Evolutionary conservation across 2,113 vertebrate genomes (phyloP).

Genomic region (Oreochromis spilurus): DNA sequence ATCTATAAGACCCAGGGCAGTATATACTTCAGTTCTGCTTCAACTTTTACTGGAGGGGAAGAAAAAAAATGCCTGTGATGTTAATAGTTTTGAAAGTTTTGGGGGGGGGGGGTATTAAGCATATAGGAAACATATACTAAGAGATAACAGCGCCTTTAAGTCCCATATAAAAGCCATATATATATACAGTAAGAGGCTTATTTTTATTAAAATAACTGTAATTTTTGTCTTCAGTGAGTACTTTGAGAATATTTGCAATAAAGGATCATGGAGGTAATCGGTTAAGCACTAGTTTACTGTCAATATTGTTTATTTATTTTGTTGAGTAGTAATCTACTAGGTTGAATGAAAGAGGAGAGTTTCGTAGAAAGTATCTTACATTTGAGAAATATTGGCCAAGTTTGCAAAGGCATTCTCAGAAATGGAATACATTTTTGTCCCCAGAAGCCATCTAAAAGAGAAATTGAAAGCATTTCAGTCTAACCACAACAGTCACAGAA

Average conservation of each 20-base stretch:
- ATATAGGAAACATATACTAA: background rate
- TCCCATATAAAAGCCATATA: background rate
- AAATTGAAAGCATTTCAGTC: background rate
- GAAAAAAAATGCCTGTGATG: background rate
- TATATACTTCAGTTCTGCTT: background rate
- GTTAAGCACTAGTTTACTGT: background rate
- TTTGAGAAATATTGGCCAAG: constrained; percentile 41
- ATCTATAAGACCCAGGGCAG: background rate
- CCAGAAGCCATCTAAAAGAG: constrained; percentile 44
- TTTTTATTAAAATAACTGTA: background rate
- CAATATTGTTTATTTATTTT: background rate
- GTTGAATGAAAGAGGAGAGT: background rate
- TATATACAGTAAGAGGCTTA: background rate
- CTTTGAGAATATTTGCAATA: background rate
- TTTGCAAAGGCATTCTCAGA: constrained; percentile 38
- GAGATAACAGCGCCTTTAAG: background rate
- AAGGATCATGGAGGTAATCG: background rate
- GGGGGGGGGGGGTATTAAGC: background rate
- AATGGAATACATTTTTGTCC: constrained; percentile 33
- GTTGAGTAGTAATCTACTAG: background rate
- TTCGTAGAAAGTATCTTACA: constrained; percentile 22
- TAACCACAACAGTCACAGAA: background rate
- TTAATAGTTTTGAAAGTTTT: background rate
- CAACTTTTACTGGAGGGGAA: background rate
- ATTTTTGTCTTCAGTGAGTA: background rate